Conservation (phyloP, 2,888 invertebrate genomes). For the Ischnus inquisitorius region DNA sequence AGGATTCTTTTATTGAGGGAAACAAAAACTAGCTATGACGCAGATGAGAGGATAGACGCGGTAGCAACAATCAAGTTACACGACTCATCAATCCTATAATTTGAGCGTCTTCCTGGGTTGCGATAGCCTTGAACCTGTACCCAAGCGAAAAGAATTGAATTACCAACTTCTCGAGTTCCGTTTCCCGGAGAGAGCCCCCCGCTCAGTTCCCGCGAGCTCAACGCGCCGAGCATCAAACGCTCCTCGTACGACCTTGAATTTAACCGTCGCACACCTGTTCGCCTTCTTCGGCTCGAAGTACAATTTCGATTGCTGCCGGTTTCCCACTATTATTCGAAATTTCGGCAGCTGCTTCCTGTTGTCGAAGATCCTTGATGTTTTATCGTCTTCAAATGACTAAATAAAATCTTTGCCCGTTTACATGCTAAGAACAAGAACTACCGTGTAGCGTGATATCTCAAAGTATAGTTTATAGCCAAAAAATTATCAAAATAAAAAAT, state of each 20-base stretch:
- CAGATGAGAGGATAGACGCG: background rate
- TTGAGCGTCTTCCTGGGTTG: slow-evolving; percentile 6
- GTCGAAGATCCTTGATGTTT: slow-evolving; percentile 61
- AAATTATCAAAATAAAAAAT: too few species aligned
- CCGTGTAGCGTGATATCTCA: too few species aligned
- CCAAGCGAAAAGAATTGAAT: slow-evolving; percentile 45
- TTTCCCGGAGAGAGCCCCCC: slow-evolving; percentile 35
- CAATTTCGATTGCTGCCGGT: background rate
- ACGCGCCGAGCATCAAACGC: slow-evolving; percentile 21
- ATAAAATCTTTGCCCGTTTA: background rate
- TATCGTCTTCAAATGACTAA: slow-evolving; percentile 11
- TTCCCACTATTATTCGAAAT: background rate
- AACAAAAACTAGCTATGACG: slow-evolving; percentile 4
- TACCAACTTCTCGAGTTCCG: slow-evolving; percentile 47
- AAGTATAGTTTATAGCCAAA: background rate
- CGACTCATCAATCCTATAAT: slow-evolving; percentile 51
- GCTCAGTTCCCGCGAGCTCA: slow-evolving; percentile 10
- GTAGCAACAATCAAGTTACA: slow-evolving; percentile 28
- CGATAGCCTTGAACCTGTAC: slow-evolving; percentile 50
- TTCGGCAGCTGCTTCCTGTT: slow-evolving; percentile 75
- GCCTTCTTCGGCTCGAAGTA: background rate
- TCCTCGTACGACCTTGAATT: slow-evolving; percentile 5
- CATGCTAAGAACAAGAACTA: too few species aligned
- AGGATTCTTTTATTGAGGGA: background rate
- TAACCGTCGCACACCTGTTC: slow-evolving; percentile 17